Evolutionary conservation across 2,888 invertebrate species (phyloP).

Genomic region (Drosophila fungiperda): DNA sequence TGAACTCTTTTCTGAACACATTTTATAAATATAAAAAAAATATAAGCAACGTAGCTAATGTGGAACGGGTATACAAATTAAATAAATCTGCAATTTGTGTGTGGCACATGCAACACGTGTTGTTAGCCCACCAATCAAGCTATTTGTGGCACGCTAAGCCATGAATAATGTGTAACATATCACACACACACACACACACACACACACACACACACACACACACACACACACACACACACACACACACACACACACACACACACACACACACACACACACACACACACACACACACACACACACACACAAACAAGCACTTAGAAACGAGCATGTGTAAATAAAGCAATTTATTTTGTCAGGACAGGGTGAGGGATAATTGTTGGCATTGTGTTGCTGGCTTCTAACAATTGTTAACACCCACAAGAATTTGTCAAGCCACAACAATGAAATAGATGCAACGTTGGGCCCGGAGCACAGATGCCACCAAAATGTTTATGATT

Average conservation of each 20-base stretch:
- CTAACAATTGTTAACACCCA: slow-evolving; percentile 38
- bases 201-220: not conserved
- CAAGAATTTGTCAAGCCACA: slow-evolving; percentile 26
- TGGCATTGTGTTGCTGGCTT: slow-evolving; percentile 25
- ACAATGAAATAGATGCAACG: slow-evolving; percentile 29
- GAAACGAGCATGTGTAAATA: slow-evolving; percentile 42
- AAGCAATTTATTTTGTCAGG: slow-evolving; percentile 49
- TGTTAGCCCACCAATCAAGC: slow-evolving; percentile 21
- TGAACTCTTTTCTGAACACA: not conserved
- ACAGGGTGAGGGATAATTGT: slow-evolving; percentile 23
- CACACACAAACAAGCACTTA: not conserved
- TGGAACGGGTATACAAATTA: not conserved
- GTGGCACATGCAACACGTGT: slow-evolving; percentile 58
- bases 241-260: not conserved
- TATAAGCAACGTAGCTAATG: not conserved
- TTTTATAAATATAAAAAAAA: not conserved
- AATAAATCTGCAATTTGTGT: slow-evolving; percentile 37
- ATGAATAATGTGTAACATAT: slow-evolving; percentile 46
- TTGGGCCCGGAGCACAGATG: slow-evolving; percentile 20
- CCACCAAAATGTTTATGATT: slow-evolving; percentile 16
- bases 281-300: not conserved
- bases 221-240: slow-evolving; percentile 1
- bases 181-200: no score
- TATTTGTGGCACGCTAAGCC: slow-evolving; percentile 15
- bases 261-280: not conserved